phyloP scores from a whole-genome alignment of 2,888 invertebrate genomes.

The Drosophila buzzatii region DNA sequence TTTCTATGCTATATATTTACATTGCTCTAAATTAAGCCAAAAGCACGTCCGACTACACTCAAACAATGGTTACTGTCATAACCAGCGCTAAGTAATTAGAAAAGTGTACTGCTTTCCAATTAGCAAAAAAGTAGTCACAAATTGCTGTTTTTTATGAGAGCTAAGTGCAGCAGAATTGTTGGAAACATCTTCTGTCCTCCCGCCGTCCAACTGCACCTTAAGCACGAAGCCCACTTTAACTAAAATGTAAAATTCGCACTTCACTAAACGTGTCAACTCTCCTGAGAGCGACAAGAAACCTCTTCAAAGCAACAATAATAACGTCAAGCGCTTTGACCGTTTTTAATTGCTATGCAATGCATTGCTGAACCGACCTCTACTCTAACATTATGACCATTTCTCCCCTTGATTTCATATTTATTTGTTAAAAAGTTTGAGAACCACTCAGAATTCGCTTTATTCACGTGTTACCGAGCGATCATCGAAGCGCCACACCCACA shows the following conservation, averaged over 20 bases:
- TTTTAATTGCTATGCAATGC: slow-evolving; percentile 54
- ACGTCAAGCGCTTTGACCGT: slow-evolving; percentile 17
- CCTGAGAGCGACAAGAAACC: slow-evolving; percentile 12
- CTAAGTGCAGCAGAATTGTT: neutral
- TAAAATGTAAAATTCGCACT: slow-evolving; percentile 49
- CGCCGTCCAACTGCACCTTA: slow-evolving; percentile 46
- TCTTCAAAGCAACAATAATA: slow-evolving; percentile 36
- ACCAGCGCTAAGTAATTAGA: slow-evolving; percentile 67
- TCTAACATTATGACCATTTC: neutral
- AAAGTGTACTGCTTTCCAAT: slow-evolving; percentile 56
- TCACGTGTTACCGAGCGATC: slow-evolving; percentile 74
- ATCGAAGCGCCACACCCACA: slow-evolving; percentile 59
- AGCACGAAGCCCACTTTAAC: slow-evolving; percentile 68
- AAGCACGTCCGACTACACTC: slow-evolving; percentile 57
- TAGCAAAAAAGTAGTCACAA: slow-evolving; percentile 58
- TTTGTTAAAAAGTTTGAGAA: slow-evolving; percentile 38
- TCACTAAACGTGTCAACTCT: slow-evolving; percentile 16
- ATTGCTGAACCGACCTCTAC: no score
- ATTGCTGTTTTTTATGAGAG: slow-evolving; percentile 39
- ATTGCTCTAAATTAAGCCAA: slow-evolving; percentile 57
- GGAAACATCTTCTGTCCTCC: slow-evolving; percentile 26
- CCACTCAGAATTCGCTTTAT: slow-evolving; percentile 82
- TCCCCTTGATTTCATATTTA: neutral
- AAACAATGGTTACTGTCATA: slow-evolving; percentile 35
- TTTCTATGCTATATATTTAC: neutral